Base-by-base conservation (phyloP, 2,888 invertebrate species). In the Graphium colonna region DNA sequence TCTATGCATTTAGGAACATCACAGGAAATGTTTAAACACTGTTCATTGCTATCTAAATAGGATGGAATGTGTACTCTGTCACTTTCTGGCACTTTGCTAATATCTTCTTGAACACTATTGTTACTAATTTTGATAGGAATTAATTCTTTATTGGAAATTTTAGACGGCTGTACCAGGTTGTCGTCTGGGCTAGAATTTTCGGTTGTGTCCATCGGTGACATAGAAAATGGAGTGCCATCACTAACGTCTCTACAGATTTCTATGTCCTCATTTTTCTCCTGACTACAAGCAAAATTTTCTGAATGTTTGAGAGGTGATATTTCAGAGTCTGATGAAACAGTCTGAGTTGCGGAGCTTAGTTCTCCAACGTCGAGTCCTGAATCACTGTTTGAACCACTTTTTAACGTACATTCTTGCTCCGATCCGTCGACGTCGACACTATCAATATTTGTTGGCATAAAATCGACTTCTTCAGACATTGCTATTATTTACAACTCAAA, bases 371-470 rank as follows among this genome's bases (percentile, higher is more conserved):
- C 79, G 9, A 79, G 50, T 1, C 81, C 80, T 7, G 81, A 84
- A 74, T 85, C 83, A 55, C 69, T 65, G 48, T 71, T 72, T 68
- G 62, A 45, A 55, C 70, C 66, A 39, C 59, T 59, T 38, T 63
- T 67, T 54, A 66, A 66, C 56, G 62, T 68, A 71, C 73, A 79
- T 74, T 80, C 79, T 67, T 76, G 75, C 48, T 63, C 57, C 52
- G 62, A 67, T 54, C 61, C 67, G 67, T 73, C 73, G 65, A 80
- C 79, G 78, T 82, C 79, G 62, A 75, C 73, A 67, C 63, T 61
- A 56, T 69, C 76, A 71, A 75, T 79, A 75, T 77, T 77, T 68
- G 56, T 50, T 12, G 59, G 51, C 43, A 57, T 67, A 60, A 69
- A 71, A 47, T 68, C 66, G 13, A 59, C 63, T 60, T 70, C 77